Percentiles rank a stretch among this genome's conserved stretches.
Conservation (phyloP, 2,797 vertebrate species). For the Tokudaia tokunoshimensis region DNA sequence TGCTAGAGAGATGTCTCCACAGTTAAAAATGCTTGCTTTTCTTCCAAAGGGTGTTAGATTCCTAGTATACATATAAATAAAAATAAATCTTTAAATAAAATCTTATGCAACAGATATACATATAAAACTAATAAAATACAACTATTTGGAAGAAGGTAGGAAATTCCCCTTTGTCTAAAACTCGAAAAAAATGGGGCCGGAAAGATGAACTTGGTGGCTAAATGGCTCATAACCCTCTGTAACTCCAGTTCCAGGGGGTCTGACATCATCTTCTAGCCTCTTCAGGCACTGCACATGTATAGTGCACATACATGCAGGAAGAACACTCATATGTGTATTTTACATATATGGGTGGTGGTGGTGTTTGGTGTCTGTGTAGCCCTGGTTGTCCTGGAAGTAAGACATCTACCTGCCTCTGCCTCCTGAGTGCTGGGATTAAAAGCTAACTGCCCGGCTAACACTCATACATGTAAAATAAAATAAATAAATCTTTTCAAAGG, state of each 20-base stretch:
- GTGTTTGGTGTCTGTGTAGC: background rate
- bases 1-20: background rate
- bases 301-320: background rate
- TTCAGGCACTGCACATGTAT: background rate
- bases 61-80: background rate
- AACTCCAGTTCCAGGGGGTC: background rate
- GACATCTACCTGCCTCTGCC: background rate
- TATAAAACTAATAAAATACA: conserved; percentile 32
- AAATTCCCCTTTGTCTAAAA: conserved; percentile 21
- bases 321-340: background rate
- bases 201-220: background rate
- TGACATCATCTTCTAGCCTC: background rate
- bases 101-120: background rate
- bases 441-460: background rate
- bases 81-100: conserved; percentile 40
- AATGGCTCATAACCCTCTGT: background rate
- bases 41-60: background rate
- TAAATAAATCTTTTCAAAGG: background rate
- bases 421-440: background rate
- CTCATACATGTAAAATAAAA: background rate
- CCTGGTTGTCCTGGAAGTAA: background rate
- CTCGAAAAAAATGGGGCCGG: background rate
- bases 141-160: background rate
- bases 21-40: background rate
- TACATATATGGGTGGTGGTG: background rate